A percentile compares a stretch with the other conserved stretches of the same genome.
Evolutionary conservation across 2,888 invertebrate species (phyloP).

Genomic region (Drosophila nr. perissopoda): DNA sequence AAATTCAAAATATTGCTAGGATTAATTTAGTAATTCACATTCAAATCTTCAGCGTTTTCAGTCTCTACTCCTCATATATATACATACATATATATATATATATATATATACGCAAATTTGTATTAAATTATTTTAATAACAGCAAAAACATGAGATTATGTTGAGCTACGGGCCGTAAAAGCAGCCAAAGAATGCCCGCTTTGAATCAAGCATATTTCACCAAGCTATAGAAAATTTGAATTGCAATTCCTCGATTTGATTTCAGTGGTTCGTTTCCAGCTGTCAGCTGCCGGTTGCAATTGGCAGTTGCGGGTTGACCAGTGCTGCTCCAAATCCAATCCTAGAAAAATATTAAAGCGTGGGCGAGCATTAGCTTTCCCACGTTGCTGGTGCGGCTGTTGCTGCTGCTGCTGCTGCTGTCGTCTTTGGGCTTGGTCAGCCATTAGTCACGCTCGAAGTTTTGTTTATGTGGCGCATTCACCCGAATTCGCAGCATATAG

Average conservation of each 20-base stretch:
- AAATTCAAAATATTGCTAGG: not conserved
- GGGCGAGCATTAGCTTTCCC: conserved; percentile 56
- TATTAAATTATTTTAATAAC: not conserved
- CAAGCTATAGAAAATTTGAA: not conserved
- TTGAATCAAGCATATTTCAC: not conserved
- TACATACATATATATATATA: no score
- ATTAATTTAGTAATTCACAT: not conserved
- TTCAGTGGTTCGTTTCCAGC: not conserved
- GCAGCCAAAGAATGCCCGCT: not conserved
- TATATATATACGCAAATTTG: not conserved
- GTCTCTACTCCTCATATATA: not conserved
- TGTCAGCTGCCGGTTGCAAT: conserved; percentile 1
- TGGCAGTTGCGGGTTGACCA: not conserved
- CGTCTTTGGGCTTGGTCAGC: conserved; percentile 60
- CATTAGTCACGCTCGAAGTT: conserved; percentile 61
- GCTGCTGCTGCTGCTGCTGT: conserved; percentile 17
- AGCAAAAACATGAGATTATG: not conserved
- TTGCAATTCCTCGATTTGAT: not conserved
- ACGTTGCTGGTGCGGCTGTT: conserved; percentile 35
- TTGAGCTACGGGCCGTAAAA: not conserved
- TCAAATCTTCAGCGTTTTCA: not conserved
- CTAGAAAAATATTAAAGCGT: conserved; percentile 54
- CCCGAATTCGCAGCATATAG: conserved; percentile 30
- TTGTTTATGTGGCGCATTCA: conserved; percentile 47
- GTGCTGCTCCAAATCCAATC: conserved; percentile 28